These are phyloP conservation scores for Babylonia areolata DNA, from an alignment of 1,140 invertebrate genomes.

Conservation along the genomic window DNA sequence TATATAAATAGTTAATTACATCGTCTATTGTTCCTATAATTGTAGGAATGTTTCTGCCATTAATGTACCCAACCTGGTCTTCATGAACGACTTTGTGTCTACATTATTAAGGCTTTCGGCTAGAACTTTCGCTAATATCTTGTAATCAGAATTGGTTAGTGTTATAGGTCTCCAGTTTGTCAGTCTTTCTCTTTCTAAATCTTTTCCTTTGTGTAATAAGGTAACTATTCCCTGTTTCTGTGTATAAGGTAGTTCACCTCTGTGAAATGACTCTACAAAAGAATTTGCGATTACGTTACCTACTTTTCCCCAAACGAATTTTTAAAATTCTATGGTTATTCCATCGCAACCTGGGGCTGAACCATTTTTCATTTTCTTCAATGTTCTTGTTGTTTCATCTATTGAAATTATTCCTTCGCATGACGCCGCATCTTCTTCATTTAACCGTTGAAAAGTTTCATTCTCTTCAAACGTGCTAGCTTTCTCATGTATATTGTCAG, in stretches of 20 bases:
- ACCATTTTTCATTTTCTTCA: background rate
- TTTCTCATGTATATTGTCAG: background rate
- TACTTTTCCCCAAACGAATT: background rate
- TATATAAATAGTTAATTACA: background rate
- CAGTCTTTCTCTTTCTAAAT: too few relatives aligned
- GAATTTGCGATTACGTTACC: background rate
- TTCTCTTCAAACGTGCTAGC: background rate
- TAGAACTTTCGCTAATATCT: background rate
- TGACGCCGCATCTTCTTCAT: background rate
- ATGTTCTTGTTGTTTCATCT: constrained; percentile 4
- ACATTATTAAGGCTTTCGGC: background rate
- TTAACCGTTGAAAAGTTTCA: background rate
- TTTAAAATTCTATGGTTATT: background rate
- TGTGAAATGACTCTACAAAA: background rate
- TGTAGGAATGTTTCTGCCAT: background rate
- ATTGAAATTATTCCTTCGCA: background rate
- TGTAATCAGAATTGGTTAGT: background rate
- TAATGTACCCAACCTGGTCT: background rate
- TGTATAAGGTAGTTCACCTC: background rate
- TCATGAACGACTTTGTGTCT: background rate
- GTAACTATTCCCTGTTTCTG: background rate
- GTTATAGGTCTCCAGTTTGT: background rate
- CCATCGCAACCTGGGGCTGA: constrained; percentile 22
- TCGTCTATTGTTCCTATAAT: background rate
- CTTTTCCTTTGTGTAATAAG: too few relatives aligned